Percentiles rank a stretch among this genome's conserved stretches.
phyloP scores from a whole-genome alignment of 2,888 invertebrate genomes.

The Therioaphis trifolii region DNA sequence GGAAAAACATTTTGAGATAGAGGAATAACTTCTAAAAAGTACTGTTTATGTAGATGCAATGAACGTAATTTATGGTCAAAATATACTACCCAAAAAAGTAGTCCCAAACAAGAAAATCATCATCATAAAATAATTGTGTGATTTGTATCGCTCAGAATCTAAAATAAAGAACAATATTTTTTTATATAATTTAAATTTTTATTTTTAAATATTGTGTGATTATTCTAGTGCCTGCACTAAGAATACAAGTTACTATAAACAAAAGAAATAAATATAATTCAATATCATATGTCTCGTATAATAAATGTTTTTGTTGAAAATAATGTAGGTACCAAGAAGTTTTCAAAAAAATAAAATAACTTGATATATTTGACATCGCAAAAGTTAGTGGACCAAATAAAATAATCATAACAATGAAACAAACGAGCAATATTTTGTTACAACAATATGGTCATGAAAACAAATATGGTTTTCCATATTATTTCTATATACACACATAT shows the following conservation, averaged over 20 bases:
- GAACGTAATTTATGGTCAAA: too few species aligned
- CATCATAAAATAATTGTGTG: too few species aligned
- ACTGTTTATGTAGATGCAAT: too few species aligned
- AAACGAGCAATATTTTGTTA: neutral
- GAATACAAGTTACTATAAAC: constrained; percentile 7
- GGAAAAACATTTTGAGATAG: too few species aligned
- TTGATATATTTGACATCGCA: neutral
- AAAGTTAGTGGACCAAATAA: neutral
- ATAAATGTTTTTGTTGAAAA: neutral
- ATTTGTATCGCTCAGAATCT: too few species aligned
- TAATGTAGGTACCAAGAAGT: neutral
- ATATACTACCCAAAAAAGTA: too few species aligned
- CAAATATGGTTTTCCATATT: neutral
- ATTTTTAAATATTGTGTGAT: neutral
- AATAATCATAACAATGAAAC: neutral
- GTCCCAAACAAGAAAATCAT: too few species aligned
- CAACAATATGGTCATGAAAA: neutral
- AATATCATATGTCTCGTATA: neutral
- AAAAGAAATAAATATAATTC: neutral
- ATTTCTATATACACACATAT: constrained; percentile 3
- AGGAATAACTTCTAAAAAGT: too few species aligned
- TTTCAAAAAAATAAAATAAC: neutral
- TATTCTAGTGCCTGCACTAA: neutral
- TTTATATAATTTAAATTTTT: neutral
- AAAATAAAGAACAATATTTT: neutral